phyloP scores from a whole-genome alignment of 1,140 invertebrate genomes.

The Atta texana region DNA sequence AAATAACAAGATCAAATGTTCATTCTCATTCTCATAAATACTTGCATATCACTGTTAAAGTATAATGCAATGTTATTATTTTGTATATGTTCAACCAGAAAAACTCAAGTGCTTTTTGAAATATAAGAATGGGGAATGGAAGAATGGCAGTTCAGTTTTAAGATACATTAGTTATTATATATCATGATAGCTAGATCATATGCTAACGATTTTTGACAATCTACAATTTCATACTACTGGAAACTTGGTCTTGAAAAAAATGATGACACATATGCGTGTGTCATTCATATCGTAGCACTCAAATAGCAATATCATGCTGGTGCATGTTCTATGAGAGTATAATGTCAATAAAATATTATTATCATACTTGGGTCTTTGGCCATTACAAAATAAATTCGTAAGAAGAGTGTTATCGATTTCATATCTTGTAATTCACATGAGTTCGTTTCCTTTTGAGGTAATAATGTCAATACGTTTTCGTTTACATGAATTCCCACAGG shows the following conservation, averaged over 20 bases:
- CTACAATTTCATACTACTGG: neutral
- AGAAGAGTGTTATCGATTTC: neutral
- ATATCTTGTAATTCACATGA: neutral
- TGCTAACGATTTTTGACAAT: neutral
- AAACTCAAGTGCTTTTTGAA: neutral
- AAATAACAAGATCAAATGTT: neutral
- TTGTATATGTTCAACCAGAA: neutral
- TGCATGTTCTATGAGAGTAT: neutral
- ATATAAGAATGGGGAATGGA: neutral
- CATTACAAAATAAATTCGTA: neutral
- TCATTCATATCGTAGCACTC: conserved; percentile 1
- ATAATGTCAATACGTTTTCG: neutral
- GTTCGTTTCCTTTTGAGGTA: neutral
- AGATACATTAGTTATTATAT: neutral
- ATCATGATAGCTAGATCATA: neutral
- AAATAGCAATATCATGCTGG: neutral
- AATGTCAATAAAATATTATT: neutral
- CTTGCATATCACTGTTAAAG: neutral
- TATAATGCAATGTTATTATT: neutral
- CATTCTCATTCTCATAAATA: neutral
- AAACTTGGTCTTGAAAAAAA: neutral
- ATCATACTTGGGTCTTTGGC: neutral
- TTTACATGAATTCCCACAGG: neutral
- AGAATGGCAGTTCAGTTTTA: neutral
- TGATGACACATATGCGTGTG: neutral